phyloP scores from a whole-genome alignment of 2,113 vertebrate species.

The Nesoenas mayeri region DNA sequence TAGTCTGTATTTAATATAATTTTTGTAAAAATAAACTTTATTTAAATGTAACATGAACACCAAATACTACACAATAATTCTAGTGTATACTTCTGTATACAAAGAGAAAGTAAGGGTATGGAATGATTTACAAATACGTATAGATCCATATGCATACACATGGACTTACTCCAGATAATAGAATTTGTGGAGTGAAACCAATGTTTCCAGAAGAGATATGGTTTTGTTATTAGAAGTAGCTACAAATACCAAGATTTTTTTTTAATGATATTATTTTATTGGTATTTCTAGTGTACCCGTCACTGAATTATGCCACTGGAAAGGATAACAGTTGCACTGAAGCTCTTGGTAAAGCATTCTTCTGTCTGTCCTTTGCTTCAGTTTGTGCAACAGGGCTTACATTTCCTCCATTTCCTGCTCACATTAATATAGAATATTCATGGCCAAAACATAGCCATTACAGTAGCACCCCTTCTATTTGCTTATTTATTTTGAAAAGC shows the following conservation, averaged over 20 bases:
- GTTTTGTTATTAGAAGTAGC: background rate
- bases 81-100: background rate
- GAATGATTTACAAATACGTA: background rate
- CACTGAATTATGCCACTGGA: slow-evolving; percentile 44
- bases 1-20: slow-evolving; percentile 71
- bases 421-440: background rate
- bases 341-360: background rate
- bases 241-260: background rate
- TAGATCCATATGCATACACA: background rate
- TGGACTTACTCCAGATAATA: background rate
- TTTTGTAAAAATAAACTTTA: slow-evolving; percentile 70
- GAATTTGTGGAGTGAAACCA: background rate
- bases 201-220: background rate
- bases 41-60: slow-evolving; percentile 65
- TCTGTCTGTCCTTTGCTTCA: background rate
- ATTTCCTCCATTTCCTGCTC: background rate
- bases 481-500: slow-evolving; percentile 37
- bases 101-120: background rate
- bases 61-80: slow-evolving; percentile 38
- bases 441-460: background rate
- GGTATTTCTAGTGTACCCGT: background rate
- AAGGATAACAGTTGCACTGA: slow-evolving; percentile 33
- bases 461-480: background rate
- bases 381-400: background rate
- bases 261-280: background rate